Evolutionary conservation across 2,888 invertebrate species (phyloP), one percentile per base, ranked within the genome.

Genomic region (Xanthostigma xanthostigma): DNA sequence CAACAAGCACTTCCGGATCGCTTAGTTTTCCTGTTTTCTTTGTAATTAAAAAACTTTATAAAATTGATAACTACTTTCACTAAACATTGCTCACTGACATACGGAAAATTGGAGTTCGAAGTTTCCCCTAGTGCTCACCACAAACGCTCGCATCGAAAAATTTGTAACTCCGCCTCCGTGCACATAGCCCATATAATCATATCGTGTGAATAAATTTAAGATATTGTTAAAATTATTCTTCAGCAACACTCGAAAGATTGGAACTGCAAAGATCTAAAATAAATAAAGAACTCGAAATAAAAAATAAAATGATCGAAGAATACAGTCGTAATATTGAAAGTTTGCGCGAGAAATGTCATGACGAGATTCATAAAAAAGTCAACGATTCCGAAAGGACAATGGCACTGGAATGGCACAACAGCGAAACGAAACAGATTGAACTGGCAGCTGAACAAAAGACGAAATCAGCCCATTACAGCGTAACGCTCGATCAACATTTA

Each of bases 311-410:
- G 0, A 67, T 71, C 35, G 53, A 57, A 2, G 62, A 62, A 41
- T 56, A 68, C 46, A 57, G 60, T 48, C 54, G 57, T 2, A 62
- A 63, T 39, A 55, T 68, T 12, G 58, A 58, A 5, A 47, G 52
- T 5, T 48, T 66, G 8, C 59, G 62, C 44, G 48, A 41, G 39
- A 53, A 56, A 38, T 60, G 57, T 47, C 51, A 54, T 37, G 52
- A 55, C 12, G 54, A 58, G 41, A 54, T 60, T 27, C 50, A 55
- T 40, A 53, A 50, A 46, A 54, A 50, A 47, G 46, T 55, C 33
- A 53, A 69, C 44, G 72, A 73, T 50, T 71, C 73, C 0, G 73
- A 74, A 41, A 66, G 70, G 8, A 66, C 68, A 52, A 78, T 78
- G 75, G 72, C 72, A 55, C 58, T 72, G 33, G 69, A 70, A 2